These are phyloP conservation scores for Cerastoderma edule DNA, from an alignment of 2,888 invertebrate species.

Conservation along the genomic window DNA sequence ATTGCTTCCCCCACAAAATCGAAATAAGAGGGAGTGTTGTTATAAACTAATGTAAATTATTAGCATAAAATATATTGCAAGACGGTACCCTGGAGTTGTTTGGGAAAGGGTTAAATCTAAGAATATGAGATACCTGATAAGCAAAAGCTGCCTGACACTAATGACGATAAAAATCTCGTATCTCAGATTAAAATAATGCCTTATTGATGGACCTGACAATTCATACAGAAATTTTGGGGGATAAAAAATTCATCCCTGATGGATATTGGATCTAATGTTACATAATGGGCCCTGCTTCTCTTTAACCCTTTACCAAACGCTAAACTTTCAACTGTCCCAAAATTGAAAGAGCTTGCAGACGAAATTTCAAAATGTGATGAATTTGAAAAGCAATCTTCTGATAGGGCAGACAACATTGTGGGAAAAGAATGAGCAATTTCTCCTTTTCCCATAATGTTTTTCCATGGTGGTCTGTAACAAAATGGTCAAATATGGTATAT, in stretches of 20 bases:
- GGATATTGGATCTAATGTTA: slow-evolving; percentile 2
- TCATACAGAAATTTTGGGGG: slow-evolving; percentile 4
- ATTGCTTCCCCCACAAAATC: no score
- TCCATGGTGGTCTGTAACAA: no score
- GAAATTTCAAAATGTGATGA: not conserved
- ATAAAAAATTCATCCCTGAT: slow-evolving; percentile 3
- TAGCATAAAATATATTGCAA: no score
- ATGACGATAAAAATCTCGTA: slow-evolving; percentile 20
- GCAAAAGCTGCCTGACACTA: slow-evolving; percentile 6
- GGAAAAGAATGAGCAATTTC: no score
- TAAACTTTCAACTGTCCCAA: not conserved
- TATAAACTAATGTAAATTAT: no score
- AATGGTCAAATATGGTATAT: no score
- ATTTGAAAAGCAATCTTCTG: no score
- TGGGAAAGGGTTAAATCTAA: no score
- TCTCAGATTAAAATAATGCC: slow-evolving; percentile 18
- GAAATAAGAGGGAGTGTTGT: no score
- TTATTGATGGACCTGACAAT: slow-evolving; percentile 15
- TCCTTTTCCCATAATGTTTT: no score
- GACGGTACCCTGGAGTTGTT: no score
- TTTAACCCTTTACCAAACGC: slow-evolving; percentile 7
- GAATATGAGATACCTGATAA: slow-evolving; percentile 15
- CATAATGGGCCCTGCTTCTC: not conserved
- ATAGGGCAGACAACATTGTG: no score
- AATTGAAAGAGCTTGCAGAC: not conserved